These are phyloP conservation scores for Halcyon chelicuti DNA, from an alignment of 2,797 vertebrate genomes.

Conservation along the genomic window DNA sequence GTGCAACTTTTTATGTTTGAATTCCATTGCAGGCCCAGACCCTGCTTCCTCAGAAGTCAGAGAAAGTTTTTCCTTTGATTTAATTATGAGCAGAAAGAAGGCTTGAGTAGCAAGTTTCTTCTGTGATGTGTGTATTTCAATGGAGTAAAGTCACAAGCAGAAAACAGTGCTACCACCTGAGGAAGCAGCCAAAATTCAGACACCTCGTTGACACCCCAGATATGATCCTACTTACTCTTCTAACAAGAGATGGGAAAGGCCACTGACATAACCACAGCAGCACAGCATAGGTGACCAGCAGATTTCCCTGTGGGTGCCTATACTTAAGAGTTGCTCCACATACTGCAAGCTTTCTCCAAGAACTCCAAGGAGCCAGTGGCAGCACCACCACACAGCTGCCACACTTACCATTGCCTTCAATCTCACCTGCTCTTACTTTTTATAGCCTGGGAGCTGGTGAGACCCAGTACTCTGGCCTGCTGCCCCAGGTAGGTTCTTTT, in stretches of 20 bases:
- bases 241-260: background rate
- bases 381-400: rapidly evolving
- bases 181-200: background rate
- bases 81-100: conserved; percentile 61
- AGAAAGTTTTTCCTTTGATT: conserved; percentile 42
- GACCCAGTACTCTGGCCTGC: background rate
- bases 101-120: background rate
- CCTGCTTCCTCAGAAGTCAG: conserved; percentile 27
- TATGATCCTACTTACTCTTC: background rate
- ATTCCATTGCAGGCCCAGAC: conserved; percentile 27
- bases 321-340: background rate
- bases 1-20: background rate
- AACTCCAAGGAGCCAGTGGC: background rate
- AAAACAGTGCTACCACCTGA: background rate
- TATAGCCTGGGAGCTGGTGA: background rate
- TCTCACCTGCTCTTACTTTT: background rate
- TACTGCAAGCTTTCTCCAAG: background rate
- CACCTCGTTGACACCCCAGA: background rate
- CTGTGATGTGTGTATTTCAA: background rate
- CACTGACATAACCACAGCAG: background rate
- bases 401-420: background rate
- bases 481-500: background rate
- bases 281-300: background rate
- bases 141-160: background rate
- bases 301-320: background rate